Base-by-base conservation (phyloP, 2,888 invertebrate genomes). In the Pharmacophagus antenor region DNA sequence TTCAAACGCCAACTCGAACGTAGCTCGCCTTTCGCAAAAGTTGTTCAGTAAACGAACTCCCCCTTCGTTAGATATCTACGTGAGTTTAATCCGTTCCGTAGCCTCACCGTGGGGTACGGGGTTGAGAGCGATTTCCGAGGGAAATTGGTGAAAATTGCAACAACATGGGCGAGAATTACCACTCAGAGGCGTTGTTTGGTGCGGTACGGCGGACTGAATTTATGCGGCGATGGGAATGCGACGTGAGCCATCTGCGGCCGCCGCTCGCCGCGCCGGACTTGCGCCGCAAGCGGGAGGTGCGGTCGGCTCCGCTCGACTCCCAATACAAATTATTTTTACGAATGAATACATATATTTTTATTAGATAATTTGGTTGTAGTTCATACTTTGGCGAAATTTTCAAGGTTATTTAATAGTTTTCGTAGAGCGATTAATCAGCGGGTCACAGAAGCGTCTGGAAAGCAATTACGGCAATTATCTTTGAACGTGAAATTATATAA, bases 1-100 rank as follows among this genome's bases (percentile, higher is more conserved):
- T 88, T 83, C 79, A 85, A 88, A 85, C 82, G 84, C 78, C 79
- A 88, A 85, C 87, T 86, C 85, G 80, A 87, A 87, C 85, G 84
- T 82, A 78, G 80, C 80, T 80, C 82, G 79, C 82, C 85, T 86
- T 86, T 84, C 80, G 83, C 80, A 84, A 87, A 88, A 89, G 87
- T 88, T 87, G 82, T 79, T 82, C 80, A 78, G 80, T 83, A 85
- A 88, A 84, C 86, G 86, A 86, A 84, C 82, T 69, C 71, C 83
- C 77, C 84, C 84, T 88, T 89, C 89, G 87, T 90, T 90, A 88
- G 88, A 84, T 87, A 88, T 86, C 87, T 89, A 89, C 89, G 89
- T 89, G 89, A 88, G 89, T 82, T 88, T 88, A 89, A 88, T 87
- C 82, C 84, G 84, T 79, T 87, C 71, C 66, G 74, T 67, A 69